Evolutionary conservation across 2,888 invertebrate genomes (phyloP), one percentile per base, ranked within the genome.

Genomic region (Agrochola lychnidis): DNA sequence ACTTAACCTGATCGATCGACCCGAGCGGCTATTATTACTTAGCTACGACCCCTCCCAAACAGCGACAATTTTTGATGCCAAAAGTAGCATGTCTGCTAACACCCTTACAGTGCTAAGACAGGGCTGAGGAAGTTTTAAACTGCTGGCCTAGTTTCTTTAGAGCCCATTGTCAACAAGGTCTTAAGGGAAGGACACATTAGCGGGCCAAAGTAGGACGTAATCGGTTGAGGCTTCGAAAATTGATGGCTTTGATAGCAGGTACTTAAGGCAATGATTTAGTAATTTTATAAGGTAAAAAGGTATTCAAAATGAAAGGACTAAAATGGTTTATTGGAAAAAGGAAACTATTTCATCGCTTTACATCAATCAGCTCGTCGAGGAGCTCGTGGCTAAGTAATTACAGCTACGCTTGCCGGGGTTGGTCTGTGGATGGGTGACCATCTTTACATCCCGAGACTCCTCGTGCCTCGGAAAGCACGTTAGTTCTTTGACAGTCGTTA

Each of bases 71-170:
- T 16, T 68, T n/a, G n/a, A 61, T 16, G n/a, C 16, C 42, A 36
- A 36, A 64, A 36, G 25, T 36, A 45, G 57, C 51, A 22, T 5
- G 51, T 82, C 77, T 82, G 51, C 19, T 36, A 64, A 25, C n/a
- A 2, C 36, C 45, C 30, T 66, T 82, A 53, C 25, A 66, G 62
- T 73, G 76, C 45, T 68, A 80, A 79, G 83, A 73, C 70, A 22
- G 53, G 70, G 53, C 66, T 70, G 64, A 12, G 1, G 42, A 87
- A 86, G 79, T 86, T 86, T 79, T 67, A 78, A 84, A 71, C 75
- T 64, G 69, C 56, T 59, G 79, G 78, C 87, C 75, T 61, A 84
- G 76, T 87, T 86, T 70, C 71, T 74, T 67, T 51, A 62, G 40
- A 53, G 69, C 69, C 68, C 73, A 64, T 56, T 62, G 68, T 83